A percentile compares a stretch with the other conserved stretches of the same genome.
Conservation (phyloP, 2,797 vertebrate genomes). For the Lophotriccus pileatus region DNA sequence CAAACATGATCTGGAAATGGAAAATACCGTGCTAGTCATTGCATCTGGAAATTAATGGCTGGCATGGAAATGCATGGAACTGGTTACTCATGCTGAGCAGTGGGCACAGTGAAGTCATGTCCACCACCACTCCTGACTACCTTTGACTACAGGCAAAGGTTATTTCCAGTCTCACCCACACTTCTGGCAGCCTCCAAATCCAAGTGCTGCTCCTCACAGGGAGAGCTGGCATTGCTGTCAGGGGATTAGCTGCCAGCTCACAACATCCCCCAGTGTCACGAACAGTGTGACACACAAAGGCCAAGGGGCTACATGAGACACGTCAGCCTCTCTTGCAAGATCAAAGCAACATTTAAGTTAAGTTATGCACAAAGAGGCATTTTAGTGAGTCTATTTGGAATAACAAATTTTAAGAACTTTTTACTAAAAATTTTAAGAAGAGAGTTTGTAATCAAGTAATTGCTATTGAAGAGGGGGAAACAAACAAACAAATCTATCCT, state of each 20-base stretch:
- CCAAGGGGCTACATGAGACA: not conserved
- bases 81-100: slow-evolving; percentile 45
- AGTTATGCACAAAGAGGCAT: not conserved
- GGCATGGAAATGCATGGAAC: slow-evolving; percentile 37
- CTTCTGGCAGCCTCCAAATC: not conserved
- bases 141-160: not conserved
- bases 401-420: not conserved
- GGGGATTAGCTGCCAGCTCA: not conserved
- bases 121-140: not conserved
- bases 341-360: not conserved
- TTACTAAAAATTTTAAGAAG: not conserved
- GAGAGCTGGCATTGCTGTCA: rapidly evolving
- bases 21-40: slow-evolving; percentile 22
- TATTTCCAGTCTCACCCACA: slow-evolving; percentile 39
- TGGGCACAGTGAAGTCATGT: slow-evolving; percentile 18
- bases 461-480: not conserved
- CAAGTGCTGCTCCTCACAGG: not conserved
- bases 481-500: not conserved
- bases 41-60: slow-evolving; percentile 43
- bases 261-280: not conserved
- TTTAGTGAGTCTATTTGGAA: not conserved
- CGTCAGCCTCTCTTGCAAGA: not conserved
- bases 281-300: not conserved
- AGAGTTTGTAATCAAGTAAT: not conserved
- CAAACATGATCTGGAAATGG: slow-evolving; percentile 71